A percentile compares a stretch with the other conserved stretches of the same genome.
phyloP scores from a whole-genome alignment of 2,888 invertebrate species.

The Platypus cylindrus region DNA sequence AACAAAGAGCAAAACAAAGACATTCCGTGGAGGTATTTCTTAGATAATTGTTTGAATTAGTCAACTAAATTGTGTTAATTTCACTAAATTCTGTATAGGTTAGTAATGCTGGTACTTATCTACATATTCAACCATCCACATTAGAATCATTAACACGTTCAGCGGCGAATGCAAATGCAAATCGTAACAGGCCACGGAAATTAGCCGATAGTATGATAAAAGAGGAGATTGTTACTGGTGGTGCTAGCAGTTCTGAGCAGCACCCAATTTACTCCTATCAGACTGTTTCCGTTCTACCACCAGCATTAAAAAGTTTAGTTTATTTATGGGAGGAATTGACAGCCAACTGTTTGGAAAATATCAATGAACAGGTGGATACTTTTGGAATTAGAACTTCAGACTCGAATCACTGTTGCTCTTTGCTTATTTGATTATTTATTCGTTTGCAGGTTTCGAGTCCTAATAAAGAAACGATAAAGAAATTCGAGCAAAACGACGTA shows the following conservation, averaged over 20 bases:
- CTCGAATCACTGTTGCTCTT: neutral
- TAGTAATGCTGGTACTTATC: conserved; percentile 50
- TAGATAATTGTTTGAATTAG: neutral
- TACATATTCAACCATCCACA: conserved; percentile 67
- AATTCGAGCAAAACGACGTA: conserved; percentile 27
- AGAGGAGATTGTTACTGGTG: conserved; percentile 37
- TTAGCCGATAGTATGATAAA: conserved; percentile 38
- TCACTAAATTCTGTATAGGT: conserved; percentile 7
- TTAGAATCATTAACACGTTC: conserved; percentile 65
- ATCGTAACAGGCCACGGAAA: conserved; percentile 40
- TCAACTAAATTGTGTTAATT: neutral
- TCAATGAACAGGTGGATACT: conserved; percentile 40
- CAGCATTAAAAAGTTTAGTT: conserved; percentile 76
- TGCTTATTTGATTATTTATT: neutral
- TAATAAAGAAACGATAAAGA: conserved; percentile 25
- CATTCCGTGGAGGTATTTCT: conserved; percentile 73
- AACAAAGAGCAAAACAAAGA: conserved; percentile 57
- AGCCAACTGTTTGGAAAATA: conserved; percentile 51
- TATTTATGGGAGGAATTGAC: conserved; percentile 83
- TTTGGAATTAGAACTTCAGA: neutral
- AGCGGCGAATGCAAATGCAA: conserved; percentile 66
- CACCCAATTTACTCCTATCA: conserved; percentile 36
- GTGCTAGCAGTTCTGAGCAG: too few species aligned
- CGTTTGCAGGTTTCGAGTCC: conserved; percentile 37
- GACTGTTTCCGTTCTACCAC: conserved; percentile 67